Conservation (phyloP, 2,797 vertebrate species). For the Micropoecilia bifurca region DNA sequence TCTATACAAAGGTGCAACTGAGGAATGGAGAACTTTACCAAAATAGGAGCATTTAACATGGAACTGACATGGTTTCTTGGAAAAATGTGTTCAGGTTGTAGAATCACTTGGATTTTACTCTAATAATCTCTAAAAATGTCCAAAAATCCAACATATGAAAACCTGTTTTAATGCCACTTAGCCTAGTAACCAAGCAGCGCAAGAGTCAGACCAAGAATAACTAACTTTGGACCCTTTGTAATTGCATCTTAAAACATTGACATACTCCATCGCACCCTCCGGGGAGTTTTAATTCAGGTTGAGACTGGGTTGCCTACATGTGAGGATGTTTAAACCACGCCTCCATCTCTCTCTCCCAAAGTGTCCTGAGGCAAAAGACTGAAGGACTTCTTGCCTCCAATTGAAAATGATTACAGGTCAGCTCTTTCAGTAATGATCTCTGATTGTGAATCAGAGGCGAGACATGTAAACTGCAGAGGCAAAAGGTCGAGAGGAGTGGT, state of each 20-base stretch:
- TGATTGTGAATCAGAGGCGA: not conserved
- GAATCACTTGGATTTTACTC: not conserved
- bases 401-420: slow-evolving; percentile 3
- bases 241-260: not conserved
- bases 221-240: not conserved
- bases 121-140: not conserved
- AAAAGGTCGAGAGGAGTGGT: not conserved
- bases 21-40: not conserved
- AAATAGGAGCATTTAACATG: not conserved
- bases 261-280: not conserved
- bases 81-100: not conserved
- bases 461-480: not conserved
- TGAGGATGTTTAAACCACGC: not conserved
- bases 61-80: not conserved
- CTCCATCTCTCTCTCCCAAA: not conserved
- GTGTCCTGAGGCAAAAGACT: not conserved
- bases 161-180: too few relatives aligned
- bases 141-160: not conserved
- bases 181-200: not conserved
- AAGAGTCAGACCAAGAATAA: not conserved
- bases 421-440: not conserved
- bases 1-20: not conserved
- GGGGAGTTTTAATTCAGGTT: not conserved
- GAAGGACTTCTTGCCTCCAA: not conserved
- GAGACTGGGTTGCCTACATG: not conserved